A percentile compares a stretch with the other conserved stretches of the same genome.
These are phyloP conservation scores for Cecidostiba fungosa DNA, from an alignment of 2,888 invertebrate species.

Conservation along the genomic window DNA sequence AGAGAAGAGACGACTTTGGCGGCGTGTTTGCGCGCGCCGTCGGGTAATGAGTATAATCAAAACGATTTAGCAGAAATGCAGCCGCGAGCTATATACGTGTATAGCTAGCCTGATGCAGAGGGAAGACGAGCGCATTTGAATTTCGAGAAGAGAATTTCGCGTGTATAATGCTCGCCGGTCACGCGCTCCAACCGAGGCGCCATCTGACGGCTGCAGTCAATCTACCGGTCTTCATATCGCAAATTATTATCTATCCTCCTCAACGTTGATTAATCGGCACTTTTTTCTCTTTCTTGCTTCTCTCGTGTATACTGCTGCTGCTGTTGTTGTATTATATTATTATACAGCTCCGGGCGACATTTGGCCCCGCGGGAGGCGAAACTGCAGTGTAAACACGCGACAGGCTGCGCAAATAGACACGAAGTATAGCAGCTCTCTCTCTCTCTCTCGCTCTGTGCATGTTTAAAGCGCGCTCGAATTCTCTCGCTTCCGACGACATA, in stretches of 20 bases:
- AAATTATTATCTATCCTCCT: neutral
- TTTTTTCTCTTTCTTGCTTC: neutral
- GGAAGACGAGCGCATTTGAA: slow-evolving; percentile 77
- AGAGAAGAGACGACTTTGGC: slow-evolving; percentile 4
- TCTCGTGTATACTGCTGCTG: neutral
- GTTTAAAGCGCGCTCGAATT: neutral
- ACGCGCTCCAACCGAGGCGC: slow-evolving; percentile 73
- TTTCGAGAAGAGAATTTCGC: slow-evolving; percentile 67
- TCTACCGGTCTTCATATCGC: slow-evolving; percentile 66
- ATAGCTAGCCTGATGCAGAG: slow-evolving; percentile 47
- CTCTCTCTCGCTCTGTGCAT: neutral
- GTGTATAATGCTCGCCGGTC: slow-evolving; percentile 75
- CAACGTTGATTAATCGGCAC: slow-evolving; percentile 13
- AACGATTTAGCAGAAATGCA: slow-evolving; percentile 75
- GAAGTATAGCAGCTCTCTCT: too few relatives aligned
- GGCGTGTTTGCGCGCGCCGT: slow-evolving; percentile 14
- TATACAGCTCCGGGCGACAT: neutral
- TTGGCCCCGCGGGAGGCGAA: neutral
- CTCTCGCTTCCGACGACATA: neutral
- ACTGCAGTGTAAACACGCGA: neutral
- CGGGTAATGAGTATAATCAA: slow-evolving; percentile 79
- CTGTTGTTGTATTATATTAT: neutral
- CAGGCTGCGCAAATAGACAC: slow-evolving; percentile 26
- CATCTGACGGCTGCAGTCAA: slow-evolving; percentile 74
- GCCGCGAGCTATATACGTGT: slow-evolving; percentile 76